Evolutionary conservation across 2,888 invertebrate species (phyloP), one percentile per base, ranked within the genome.

Genomic region (Leistus spinibarbis): DNA sequence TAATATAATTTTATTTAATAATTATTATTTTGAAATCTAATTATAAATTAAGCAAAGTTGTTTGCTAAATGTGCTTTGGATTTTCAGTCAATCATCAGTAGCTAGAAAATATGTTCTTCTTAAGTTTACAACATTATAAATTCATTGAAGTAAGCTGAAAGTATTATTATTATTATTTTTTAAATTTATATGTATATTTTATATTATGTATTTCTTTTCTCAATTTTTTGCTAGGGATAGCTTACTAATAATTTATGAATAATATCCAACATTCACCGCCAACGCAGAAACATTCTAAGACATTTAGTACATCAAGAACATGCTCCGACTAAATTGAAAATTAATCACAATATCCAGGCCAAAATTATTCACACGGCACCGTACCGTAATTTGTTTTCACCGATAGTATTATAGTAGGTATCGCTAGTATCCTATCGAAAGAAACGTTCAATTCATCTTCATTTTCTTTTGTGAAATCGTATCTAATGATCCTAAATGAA

Each of bases 331-430:
- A 70, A 69, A 69, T 19, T 19, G 53, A 62, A 70, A 62, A 70
- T 70, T 70, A 70, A 70, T 70, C 69, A 70, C 69, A 70, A 40
- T 70, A 70, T 70, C 62, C 69, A 62, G 69, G 69, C 69, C 69
- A 70, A 70, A 70, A 70, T 70, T 70, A 70, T 70, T 70, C 69
- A 70, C 69, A 70, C 69, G 69, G 63, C 62, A 63, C 69, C 40
- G 17, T 20, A 54, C 62, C 62, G 62, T 70, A 70, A 70, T 70
- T 70, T 70, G 53, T 70, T 62, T 62, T 70, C 62, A 53, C 13
- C 40, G 10, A 40, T 40, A 7, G 13, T 10, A 40, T 0, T 40
- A 40, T 40, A 10, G 13, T 40, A 40, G 40, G 40, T 40, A 7
- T 40, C 40, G 40, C 40, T 5, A 40, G 1, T 10, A 10, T 10